Conservation (phyloP, 2,113 vertebrate genomes). For the Megalops atlanticus region DNA sequence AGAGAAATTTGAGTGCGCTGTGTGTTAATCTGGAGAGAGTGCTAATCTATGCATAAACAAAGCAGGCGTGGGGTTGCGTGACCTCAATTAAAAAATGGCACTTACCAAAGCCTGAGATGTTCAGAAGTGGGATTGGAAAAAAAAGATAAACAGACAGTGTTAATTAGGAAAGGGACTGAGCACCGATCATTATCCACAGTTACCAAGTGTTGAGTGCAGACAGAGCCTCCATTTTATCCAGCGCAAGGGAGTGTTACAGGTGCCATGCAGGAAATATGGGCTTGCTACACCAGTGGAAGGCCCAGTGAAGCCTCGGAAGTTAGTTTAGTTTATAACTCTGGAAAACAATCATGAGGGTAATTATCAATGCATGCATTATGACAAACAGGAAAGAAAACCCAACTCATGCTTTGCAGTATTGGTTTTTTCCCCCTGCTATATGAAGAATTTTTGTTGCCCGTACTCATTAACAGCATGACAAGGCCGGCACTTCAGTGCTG, state of each 20-base stretch:
- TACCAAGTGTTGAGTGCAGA: conserved; percentile 37
- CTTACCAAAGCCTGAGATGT: conserved; percentile 34
- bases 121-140: conserved; percentile 20
- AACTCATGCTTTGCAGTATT: conserved; percentile 71
- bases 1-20: neutral
- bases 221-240: conserved; percentile 55
- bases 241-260: conserved; percentile 55
- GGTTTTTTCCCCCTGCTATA: conserved; percentile 55
- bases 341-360: conserved; percentile 23
- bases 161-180: conserved; percentile 9
- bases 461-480: conserved; percentile 34
- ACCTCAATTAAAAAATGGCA: conserved; percentile 5
- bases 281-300: conserved; percentile 24
- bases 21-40: neutral
- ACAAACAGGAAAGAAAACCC: conserved; percentile 56
- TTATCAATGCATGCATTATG: conserved; percentile 68
- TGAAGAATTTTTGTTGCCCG: conserved; percentile 61
- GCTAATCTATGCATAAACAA: neutral
- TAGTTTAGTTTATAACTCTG: neutral
- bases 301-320: conserved; percentile 22
- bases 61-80: neutral
- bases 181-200: conserved; percentile 18
- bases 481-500: conserved; percentile 38
- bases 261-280: conserved; percentile 71
- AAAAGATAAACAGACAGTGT: conserved; percentile 14